phyloP scores from a whole-genome alignment of 2,113 vertebrate species.

The Polyodon spathula region DNA sequence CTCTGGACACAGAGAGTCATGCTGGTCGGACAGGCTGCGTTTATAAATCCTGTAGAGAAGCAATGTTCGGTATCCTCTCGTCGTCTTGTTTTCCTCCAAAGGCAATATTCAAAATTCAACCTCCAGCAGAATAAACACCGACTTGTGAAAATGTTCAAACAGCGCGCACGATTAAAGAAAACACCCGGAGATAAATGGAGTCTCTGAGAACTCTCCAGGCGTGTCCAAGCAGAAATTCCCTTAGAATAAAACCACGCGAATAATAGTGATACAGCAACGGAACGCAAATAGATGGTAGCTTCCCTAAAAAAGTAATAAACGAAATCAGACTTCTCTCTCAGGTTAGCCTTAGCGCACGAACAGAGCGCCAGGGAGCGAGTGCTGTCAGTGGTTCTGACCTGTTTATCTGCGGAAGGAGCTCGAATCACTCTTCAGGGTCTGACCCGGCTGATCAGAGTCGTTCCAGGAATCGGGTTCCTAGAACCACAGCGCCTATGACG shows the following conservation, averaged over 20 bases:
- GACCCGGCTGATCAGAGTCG: slow-evolving; percentile 49
- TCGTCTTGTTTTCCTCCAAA: not conserved
- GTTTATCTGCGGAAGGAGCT: slow-evolving; percentile 16
- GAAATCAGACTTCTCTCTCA: no score
- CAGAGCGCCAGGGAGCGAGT: no score
- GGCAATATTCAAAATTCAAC: not conserved
- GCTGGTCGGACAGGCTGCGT: slow-evolving; percentile 11
- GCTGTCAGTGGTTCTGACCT: slow-evolving; percentile 23
- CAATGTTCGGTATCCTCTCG: not conserved
- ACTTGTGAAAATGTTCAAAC: not conserved
- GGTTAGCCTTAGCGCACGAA: no score
- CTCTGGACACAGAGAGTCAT: slow-evolving; percentile 67
- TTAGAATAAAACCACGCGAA: no score
- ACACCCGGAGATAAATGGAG: no score
- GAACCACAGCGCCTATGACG: slow-evolving; percentile 62
- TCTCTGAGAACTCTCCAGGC: no score
- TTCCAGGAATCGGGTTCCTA: slow-evolving; percentile 66
- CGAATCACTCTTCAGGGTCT: slow-evolving; percentile 42
- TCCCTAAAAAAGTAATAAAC: no score
- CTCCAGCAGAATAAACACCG: not conserved
- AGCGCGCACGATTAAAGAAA: not conserved
- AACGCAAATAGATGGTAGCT: no score
- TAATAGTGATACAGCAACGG: no score
- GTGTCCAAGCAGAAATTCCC: no score
- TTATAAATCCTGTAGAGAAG: not conserved